Percentiles rank a stretch among this genome's conserved stretches.
Evolutionary conservation across 2,113 vertebrate species (phyloP).

Genomic region (Mixornis gularis): DNA sequence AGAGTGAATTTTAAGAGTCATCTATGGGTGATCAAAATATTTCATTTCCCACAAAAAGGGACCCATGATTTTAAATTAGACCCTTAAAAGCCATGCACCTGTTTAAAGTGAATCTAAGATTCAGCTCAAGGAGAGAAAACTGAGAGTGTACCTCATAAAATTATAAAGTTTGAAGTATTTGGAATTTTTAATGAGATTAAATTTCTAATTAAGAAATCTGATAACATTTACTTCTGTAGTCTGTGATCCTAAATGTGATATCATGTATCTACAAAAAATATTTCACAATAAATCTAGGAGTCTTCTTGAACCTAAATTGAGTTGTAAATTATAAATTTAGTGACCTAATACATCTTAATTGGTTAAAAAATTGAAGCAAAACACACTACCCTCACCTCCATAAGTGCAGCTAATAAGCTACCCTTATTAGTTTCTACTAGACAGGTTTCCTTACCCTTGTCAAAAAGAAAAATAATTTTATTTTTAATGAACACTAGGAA

Average conservation of each 20-base stretch:
- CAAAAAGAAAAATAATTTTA: neutral
- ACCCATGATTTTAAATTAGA: neutral
- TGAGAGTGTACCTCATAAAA: neutral
- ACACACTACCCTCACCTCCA: rapidly evolving
- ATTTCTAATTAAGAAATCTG: neutral
- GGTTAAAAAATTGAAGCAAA: neutral
- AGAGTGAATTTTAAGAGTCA: neutral
- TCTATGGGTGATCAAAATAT: neutral
- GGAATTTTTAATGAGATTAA: neutral
- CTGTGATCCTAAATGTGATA: neutral
- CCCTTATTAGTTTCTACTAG: neutral
- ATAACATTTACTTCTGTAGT: neutral
- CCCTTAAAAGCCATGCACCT: neutral
- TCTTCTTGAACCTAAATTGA: neutral
- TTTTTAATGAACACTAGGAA: neutral
- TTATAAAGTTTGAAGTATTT: neutral
- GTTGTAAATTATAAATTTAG: neutral
- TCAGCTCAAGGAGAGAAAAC: neutral
- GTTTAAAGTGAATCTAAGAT: neutral
- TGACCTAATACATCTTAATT: neutral
- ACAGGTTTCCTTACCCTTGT: neutral
- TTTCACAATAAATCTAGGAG: neutral
- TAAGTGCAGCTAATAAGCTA: neutral
- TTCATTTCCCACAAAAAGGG: neutral
- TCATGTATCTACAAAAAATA: neutral